Conservation (phyloP, 1,140 invertebrate genomes). For the Argopecten irradians region DNA sequence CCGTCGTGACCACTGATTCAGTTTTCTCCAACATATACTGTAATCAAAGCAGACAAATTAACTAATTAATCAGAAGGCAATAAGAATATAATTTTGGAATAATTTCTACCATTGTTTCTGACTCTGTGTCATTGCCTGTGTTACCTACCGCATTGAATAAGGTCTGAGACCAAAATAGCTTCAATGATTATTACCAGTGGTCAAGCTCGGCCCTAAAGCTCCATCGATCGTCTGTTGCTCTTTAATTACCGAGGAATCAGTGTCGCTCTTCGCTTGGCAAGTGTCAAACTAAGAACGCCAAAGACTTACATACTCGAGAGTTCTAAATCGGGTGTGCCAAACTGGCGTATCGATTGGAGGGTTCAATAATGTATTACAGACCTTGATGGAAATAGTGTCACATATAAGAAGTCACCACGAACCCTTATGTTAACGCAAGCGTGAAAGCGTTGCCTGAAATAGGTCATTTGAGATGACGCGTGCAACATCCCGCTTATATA, state of each 20-base stretch:
- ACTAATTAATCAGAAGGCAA: too few relatives aligned
- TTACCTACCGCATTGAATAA: too few relatives aligned
- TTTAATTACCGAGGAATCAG: neutral
- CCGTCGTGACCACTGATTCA: too few relatives aligned
- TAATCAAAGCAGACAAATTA: too few relatives aligned
- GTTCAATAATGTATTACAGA: neutral
- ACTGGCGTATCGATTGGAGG: neutral
- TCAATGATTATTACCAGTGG: neutral
- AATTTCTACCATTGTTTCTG: too few relatives aligned
- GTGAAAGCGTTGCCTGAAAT: neutral
- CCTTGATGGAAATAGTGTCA: neutral
- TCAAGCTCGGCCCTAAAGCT: neutral
- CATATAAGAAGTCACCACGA: neutral
- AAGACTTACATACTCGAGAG: neutral
- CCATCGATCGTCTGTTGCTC: neutral
- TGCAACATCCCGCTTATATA: neutral
- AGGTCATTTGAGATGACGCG: neutral
- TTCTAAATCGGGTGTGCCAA: neutral
- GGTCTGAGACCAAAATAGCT: neutral
- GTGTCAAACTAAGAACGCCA: neutral
- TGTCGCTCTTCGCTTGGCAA: neutral
- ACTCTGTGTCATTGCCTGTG: too few relatives aligned
- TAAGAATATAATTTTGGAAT: too few relatives aligned
- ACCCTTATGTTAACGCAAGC: neutral
- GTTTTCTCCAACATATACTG: too few relatives aligned